A percentile compares a stretch with the other conserved stretches of the same genome.
Evolutionary conservation across 2,797 vertebrate genomes (phyloP).

Genomic region (Pseudomugil gertrudae): DNA sequence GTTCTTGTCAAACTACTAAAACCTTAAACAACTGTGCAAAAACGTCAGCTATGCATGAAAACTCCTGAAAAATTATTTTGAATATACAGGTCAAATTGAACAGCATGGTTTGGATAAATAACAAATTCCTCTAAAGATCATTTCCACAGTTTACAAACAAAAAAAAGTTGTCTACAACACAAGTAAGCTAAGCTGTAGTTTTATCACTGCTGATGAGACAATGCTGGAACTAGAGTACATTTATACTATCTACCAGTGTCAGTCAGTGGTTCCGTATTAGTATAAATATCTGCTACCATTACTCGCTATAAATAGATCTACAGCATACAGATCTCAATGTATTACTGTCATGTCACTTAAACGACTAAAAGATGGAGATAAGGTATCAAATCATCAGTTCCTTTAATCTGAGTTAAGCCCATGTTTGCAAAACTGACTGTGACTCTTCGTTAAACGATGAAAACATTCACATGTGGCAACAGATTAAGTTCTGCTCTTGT

Average conservation of each 20-base stretch:
- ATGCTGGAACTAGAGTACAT: too few relatives aligned
- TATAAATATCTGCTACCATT: conserved; percentile 2
- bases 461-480: not conserved
- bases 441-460: not conserved
- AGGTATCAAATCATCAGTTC: not conserved
- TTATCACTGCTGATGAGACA: conserved; percentile 4
- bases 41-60: not conserved
- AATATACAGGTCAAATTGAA: conserved; percentile 4
- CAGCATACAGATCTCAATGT: not conserved
- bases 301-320: conserved; percentile 13
- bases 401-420: not conserved
- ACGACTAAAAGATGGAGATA: conserved; percentile 6
- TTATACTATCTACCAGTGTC: conserved; percentile 3
- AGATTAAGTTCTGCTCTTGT: not conserved
- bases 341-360: not conserved
- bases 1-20: too few relatives aligned
- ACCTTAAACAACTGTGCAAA: not conserved
- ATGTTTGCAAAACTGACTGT: not conserved
- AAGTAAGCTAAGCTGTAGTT: conserved; percentile 2
- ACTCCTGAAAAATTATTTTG: conserved; percentile 6
- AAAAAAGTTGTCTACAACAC: not conserved
- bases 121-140: conserved; percentile 11
- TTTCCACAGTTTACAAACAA: conserved; percentile 11
- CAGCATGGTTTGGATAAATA: not conserved
- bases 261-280: conserved; percentile 1